Conservation (phyloP, 2,888 invertebrate genomes). For the Drosophila nigricruria region DNA sequence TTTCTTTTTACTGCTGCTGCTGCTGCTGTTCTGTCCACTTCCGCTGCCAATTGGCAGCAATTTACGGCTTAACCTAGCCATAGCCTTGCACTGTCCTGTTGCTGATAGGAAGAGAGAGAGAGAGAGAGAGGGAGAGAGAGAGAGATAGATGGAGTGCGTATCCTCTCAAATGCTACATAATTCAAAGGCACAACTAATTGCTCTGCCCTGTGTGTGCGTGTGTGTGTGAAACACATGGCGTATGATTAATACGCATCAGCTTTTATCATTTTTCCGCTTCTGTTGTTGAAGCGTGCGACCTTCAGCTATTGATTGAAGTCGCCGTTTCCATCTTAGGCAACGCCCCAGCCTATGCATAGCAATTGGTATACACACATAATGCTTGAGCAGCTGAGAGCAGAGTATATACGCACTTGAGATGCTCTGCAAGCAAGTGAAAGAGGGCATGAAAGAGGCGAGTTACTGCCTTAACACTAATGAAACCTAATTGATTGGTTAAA, state of each 20-base stretch:
- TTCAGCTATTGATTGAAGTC: slow-evolving; percentile 68
- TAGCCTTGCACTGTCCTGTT: slow-evolving; percentile 5
- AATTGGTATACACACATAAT: slow-evolving; percentile 24
- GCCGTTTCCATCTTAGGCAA: slow-evolving; percentile 32
- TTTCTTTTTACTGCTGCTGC: slow-evolving; percentile 9
- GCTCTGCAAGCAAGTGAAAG: slow-evolving; percentile 3
- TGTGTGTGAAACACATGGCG: slow-evolving; percentile 63
- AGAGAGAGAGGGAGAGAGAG: too few species aligned
- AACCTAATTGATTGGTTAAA: neutral
- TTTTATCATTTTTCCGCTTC: slow-evolving; percentile 58
- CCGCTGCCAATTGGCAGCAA: slow-evolving; percentile 61
- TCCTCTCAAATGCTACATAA: slow-evolving; percentile 57
- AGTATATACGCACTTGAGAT: slow-evolving; percentile 8
- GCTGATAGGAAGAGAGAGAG: too few species aligned
- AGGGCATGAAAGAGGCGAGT: neutral
- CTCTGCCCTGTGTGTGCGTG: neutral
- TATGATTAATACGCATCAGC: slow-evolving; percentile 70
- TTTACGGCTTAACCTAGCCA: slow-evolving; percentile 5
- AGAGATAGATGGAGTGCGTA: neutral
- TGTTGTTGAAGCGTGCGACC: slow-evolving; percentile 43
- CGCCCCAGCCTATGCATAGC: slow-evolving; percentile 52
- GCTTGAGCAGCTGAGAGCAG: neutral
- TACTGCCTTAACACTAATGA: neutral
- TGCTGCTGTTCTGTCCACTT: slow-evolving; percentile 47
- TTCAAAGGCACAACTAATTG: slow-evolving; percentile 68